Conservation (phyloP, 2,113 vertebrate species). For the Cranoglanis bouderius region DNA sequence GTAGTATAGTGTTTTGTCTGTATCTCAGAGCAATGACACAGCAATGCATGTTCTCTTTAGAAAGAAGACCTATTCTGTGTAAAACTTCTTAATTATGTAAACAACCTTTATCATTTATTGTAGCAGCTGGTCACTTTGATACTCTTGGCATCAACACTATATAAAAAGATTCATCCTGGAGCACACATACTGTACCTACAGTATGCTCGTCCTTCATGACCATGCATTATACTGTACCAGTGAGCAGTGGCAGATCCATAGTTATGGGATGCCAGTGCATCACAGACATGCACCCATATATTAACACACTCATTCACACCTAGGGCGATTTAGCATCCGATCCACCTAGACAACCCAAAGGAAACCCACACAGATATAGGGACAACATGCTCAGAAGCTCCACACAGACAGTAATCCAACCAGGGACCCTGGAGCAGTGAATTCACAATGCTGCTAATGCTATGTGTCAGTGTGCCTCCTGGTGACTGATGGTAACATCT, state of each 20-base stretch:
- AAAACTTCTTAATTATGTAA: background rate
- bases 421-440: background rate
- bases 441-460: background rate
- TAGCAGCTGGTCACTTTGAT: background rate
- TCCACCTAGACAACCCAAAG: background rate
- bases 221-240: background rate
- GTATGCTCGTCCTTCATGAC: background rate
- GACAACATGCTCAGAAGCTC: background rate
- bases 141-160: background rate
- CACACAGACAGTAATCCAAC: background rate
- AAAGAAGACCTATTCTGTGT: background rate
- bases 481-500: background rate
- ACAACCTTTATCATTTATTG: background rate
- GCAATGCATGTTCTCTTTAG: background rate
- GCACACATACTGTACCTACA: background rate
- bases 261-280: background rate
- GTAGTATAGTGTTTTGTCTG: background rate
- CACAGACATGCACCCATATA: background rate
- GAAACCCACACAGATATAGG: background rate
- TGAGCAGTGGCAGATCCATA: background rate
- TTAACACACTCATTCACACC: too few relatives aligned
- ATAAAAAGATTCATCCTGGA: background rate
- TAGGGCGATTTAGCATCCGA: background rate
- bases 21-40: background rate
- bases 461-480: background rate